Evolutionary conservation across 2,113 vertebrate genomes (phyloP).

Genomic region (Petromus typicus): DNA sequence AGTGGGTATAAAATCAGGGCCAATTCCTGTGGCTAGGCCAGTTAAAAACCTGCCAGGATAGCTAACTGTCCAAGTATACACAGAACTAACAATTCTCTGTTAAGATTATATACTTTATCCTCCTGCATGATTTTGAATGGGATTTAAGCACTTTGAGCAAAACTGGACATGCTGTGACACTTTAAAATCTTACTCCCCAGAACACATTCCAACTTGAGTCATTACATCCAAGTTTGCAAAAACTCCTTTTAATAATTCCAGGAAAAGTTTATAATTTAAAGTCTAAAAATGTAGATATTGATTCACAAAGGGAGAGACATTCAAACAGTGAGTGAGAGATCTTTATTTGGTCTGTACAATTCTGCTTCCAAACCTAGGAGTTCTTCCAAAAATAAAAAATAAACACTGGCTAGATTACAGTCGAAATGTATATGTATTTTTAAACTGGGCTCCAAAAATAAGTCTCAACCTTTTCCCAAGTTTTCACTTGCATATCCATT

Average conservation of each 20-base stretch:
- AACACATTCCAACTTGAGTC: constrained; percentile 40
- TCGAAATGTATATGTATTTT: constrained; percentile 22
- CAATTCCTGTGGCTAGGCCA: not conserved
- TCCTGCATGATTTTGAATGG: not conserved
- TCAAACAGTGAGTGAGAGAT: constrained; percentile 24
- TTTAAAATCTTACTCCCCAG: constrained; percentile 32
- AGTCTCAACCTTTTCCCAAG: not conserved
- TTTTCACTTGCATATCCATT: not conserved
- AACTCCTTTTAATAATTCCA: constrained; percentile 45
- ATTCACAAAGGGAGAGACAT: constrained; percentile 44
- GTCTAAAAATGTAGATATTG: constrained; percentile 25
- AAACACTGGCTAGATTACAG: not conserved
- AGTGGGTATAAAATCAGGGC: constrained; percentile 42
- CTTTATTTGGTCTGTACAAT: constrained; percentile 57
- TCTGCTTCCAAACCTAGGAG: constrained; percentile 46
- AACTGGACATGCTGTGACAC: not conserved
- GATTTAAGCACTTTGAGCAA: not conserved
- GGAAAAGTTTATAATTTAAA: constrained; percentile 62
- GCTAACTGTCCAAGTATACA: not conserved
- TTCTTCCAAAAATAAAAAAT: not conserved
- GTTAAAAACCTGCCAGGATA: constrained; percentile 15
- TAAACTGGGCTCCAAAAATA: not conserved
- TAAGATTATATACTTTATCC: constrained; percentile 22
- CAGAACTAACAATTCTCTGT: not conserved
- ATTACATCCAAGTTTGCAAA: constrained; percentile 28